Conservation (phyloP, 2,888 invertebrate species). For the Enchytraeus crypticus region DNA sequence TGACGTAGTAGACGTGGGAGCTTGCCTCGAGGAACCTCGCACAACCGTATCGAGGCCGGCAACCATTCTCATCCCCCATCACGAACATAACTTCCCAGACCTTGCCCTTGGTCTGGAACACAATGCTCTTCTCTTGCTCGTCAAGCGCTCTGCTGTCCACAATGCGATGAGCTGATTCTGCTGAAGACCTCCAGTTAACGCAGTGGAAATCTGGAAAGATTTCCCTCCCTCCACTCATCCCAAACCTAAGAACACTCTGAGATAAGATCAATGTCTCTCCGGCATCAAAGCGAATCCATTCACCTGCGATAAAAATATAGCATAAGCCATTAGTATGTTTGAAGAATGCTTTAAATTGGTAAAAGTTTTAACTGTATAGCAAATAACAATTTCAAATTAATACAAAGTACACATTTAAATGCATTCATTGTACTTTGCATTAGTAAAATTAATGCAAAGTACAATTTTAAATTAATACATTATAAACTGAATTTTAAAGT, state of each 20-base stretch:
- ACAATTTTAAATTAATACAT: too few species aligned
- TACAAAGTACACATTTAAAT: too few species aligned
- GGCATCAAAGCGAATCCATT: too few species aligned
- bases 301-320: too few species aligned
- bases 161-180: not conserved
- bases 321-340: too few species aligned
- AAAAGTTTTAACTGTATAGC: too few species aligned
- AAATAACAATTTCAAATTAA: too few species aligned
- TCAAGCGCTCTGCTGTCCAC: not conserved
- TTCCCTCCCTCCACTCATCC: not conserved
- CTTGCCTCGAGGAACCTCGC: slow-evolving; percentile 14
- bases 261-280: not conserved
- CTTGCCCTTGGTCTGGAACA: slow-evolving; percentile 6
- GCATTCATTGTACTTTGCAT: too few species aligned
- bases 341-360: too few species aligned
- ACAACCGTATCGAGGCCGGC: slow-evolving; percentile 23
- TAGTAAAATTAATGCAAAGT: too few species aligned
- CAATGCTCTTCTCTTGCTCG: not conserved
- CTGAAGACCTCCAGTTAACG: slow-evolving; percentile 1
- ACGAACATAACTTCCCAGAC: slow-evolving; percentile 23
- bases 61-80: slow-evolving; percentile 20
- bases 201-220: slow-evolving; percentile 12
- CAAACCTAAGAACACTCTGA: not conserved
- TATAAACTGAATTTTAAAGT: too few species aligned
- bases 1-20: slow-evolving; percentile 3